Evolutionary conservation across 2,888 invertebrate genomes (phyloP), one percentile per base, ranked within the genome.

Genomic region (Torymus auratus): DNA sequence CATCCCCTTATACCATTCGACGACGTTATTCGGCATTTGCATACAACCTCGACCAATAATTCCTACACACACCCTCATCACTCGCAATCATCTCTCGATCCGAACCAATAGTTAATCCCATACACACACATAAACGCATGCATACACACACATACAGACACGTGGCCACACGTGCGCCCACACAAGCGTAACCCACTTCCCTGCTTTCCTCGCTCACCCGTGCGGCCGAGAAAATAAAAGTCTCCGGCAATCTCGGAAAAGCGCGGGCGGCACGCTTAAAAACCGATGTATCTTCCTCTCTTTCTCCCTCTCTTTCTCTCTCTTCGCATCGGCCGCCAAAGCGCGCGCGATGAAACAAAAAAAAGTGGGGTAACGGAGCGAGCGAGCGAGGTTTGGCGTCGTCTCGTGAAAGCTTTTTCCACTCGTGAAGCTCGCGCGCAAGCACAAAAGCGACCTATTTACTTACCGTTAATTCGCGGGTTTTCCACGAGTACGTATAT

Each of bases 361-460:
- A 61, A 53, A 15, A 41, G 41, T 41, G 41, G 23, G 50, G 41
- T 28, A 52, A 53, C 17, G 12, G 62, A 17, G 55, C 28, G 62
- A 1, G 53, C 17, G 15, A 13, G 14, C 2, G 60, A 64, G 50
- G 61, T n/a, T 2, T 12, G 15, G 0, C 41, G 41, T 41, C 41
- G 41, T 20, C 56, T 11, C 58, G 64, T 70, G 41, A 72, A 78
- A 72, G 73, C 68, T 62, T 67, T 62, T 67, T 68, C 72, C 23
- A 55, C 72, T 60, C 58, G 11, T 17, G 41, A 50, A 41, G n/a
- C 28, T 12, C 10, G 55, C 41, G 14, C 13, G 0, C 28, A 53
- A 41, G 58, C 23, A 60, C 74, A 82, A 84, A 84, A 82, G 78
- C 79, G 83, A 83, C 83, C 84, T 81, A 83, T 83, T 84, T 83